Evolutionary conservation across 2,113 vertebrate genomes (phyloP), one percentile per base, ranked within the genome.

Genomic region (Lota lota): DNA sequence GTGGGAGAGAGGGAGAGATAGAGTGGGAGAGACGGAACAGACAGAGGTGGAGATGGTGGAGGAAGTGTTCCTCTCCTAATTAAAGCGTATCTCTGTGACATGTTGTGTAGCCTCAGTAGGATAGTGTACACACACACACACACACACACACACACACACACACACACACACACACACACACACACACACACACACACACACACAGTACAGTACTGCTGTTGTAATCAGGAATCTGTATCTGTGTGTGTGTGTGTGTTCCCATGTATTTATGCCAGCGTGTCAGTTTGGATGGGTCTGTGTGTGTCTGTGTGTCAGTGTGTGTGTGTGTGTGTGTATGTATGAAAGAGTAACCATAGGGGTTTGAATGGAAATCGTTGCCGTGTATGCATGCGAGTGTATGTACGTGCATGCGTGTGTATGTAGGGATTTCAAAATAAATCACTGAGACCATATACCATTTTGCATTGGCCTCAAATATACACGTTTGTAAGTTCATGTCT

Each of bases 31-130:
- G 63, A 22, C n/a, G 62, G 3, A 11, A 40, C 12, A 62, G 59
- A 63, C 19, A 0, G 28, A 20, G 47, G 54, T 20, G 67, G 75
- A 15, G 72, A 54, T 18, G 6, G 62, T 74, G 33, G 53, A 17
- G 61, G n/a, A 60, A 61, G 68, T 0, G 73, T 79, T 81, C 63
- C 67, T 86, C 77, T 87, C 85, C 79, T 84, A 88, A 82, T 88
- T 87, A 86, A 87, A 79, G 63, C n/a, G 85, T 83, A 84, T 88
- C 87, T 83, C 77, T 1, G 6, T 61, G 69, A 64, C 47, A 69
- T 22, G 68, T 51, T 70, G 72, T 59, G 63, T 70, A 47, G 40
- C 61, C 22, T 0, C n/a, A 21, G 73, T 21, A 33, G 22, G 53
- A 56, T 17, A 24, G 22, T n/a, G 53, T 5, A 56, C 53, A n/a